phyloP scores from a whole-genome alignment of 2,113 vertebrate species.

The Callaeas wilsoni region DNA sequence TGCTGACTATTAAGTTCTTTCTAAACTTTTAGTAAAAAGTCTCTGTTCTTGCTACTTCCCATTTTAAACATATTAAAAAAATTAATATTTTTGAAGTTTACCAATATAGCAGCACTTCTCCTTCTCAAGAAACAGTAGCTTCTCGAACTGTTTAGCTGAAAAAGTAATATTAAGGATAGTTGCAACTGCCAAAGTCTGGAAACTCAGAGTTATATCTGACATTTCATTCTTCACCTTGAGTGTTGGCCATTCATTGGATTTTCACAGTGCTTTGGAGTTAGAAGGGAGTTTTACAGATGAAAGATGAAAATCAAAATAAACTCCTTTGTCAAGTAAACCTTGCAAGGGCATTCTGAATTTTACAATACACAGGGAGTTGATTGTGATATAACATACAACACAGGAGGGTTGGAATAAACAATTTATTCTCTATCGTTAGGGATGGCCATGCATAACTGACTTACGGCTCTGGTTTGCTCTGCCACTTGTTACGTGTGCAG shows the following conservation, averaged over 20 bases:
- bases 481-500: conserved; percentile 10
- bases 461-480: conserved; percentile 23
- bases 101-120: neutral
- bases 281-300: conserved; percentile 58
- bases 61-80: neutral
- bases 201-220: conserved; percentile 37
- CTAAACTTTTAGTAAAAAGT: neutral
- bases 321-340: conserved; percentile 56
- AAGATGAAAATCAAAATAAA: conserved; percentile 64
- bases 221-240: conserved; percentile 57
- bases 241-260: conserved; percentile 54
- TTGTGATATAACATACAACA: conserved; percentile 46
- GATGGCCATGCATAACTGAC: conserved; percentile 17
- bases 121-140: neutral
- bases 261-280: conserved; percentile 55
- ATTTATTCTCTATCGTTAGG: conserved; percentile 42
- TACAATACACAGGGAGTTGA: conserved; percentile 20
- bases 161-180: conserved; percentile 37
- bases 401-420: conserved; percentile 49
- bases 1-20: neutral
- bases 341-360: conserved; percentile 46
- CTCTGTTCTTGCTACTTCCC: neutral
- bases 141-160: neutral
- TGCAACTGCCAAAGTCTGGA: conserved; percentile 36
- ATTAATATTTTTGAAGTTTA: neutral